phyloP scores from a whole-genome alignment of 1,140 invertebrate species.

The Vanessa tameamea region DNA sequence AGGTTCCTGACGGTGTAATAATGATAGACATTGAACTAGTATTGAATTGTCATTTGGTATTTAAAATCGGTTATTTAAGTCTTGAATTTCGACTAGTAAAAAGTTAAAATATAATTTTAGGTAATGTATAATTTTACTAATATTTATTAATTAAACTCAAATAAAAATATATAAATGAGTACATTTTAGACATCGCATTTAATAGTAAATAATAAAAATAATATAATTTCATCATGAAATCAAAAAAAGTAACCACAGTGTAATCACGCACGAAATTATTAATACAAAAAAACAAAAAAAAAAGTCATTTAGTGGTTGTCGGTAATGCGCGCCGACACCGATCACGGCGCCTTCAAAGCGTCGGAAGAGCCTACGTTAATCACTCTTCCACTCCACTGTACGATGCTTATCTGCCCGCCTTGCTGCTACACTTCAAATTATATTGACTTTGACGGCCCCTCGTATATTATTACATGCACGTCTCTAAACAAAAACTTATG shows the following conservation, averaged over 20 bases:
- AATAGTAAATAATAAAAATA: background rate
- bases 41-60: no score
- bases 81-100: no score
- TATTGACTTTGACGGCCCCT: constrained; percentile 58
- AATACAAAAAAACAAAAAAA: constrained; percentile 36
- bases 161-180: no score
- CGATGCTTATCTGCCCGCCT: constrained; percentile 64
- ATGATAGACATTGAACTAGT: no score
- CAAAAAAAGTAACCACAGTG: background rate
- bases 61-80: no score
- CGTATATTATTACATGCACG: constrained; percentile 43
- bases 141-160: no score
- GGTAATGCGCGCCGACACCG: constrained; percentile 54
- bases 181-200: no score
- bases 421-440: constrained; percentile 51
- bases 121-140: no score
- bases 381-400: constrained; percentile 67
- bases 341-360: constrained; percentile 49
- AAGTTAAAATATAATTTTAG: no score
- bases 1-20: no score
- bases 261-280: constrained; percentile 5
- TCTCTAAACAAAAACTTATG: background rate
- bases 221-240: background rate
- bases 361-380: constrained; percentile 45
- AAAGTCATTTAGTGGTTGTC: constrained; percentile 29